Conservation (phyloP, 2,797 vertebrate genomes). For the Bradypodion pumilum region DNA sequence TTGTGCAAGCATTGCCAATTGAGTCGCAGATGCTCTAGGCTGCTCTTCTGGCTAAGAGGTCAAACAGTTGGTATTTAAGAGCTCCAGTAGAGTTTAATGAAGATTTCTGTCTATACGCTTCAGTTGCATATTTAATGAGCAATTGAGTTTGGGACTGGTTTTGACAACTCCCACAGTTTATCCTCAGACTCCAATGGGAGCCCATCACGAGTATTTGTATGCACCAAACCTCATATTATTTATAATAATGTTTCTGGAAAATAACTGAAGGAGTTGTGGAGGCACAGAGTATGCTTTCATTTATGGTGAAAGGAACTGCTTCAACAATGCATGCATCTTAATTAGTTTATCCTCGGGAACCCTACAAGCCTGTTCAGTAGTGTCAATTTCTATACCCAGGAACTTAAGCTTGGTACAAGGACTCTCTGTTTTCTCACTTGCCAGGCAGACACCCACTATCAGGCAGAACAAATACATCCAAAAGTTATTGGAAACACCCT, state of each 20-base stretch:
- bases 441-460: no score
- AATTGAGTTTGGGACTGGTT: constrained; percentile 11
- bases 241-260: neutral
- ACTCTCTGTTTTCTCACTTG: no score
- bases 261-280: neutral
- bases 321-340: no score
- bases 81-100: constrained; percentile 56
- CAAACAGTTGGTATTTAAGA: constrained; percentile 64
- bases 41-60: constrained; percentile 59
- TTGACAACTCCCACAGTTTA: constrained; percentile 38
- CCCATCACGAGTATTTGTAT: neutral
- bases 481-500: no score
- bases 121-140: constrained; percentile 38
- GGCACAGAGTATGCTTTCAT: neutral
- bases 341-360: no score
- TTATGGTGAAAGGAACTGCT: no score
- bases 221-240: neutral
- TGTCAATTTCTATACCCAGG: no score
- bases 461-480: no score
- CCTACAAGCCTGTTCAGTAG: no score
- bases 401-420: no score
- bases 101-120: constrained; percentile 58
- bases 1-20: constrained; percentile 62
- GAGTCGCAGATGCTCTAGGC: constrained; percentile 73
- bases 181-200: neutral